These are phyloP conservation scores for Ploceus nigricollis DNA, from an alignment of 2,113 vertebrate genomes.

Conservation along the genomic window DNA sequence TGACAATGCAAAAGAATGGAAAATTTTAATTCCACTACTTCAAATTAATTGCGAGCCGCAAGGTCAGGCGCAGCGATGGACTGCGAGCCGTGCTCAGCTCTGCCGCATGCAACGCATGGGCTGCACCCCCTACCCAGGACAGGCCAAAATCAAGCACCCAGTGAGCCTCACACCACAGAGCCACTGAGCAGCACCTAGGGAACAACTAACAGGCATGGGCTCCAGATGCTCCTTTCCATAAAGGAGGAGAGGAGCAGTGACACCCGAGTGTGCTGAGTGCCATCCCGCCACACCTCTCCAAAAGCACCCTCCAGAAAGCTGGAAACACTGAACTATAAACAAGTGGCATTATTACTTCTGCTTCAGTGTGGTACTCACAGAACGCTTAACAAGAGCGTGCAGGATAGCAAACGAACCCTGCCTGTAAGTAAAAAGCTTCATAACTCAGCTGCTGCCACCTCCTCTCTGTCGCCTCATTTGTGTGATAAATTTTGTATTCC, in stretches of 20 bases:
- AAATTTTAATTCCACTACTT: constrained; percentile 72
- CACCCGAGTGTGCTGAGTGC: neutral
- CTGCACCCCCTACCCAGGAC: neutral
- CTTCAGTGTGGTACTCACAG: neutral
- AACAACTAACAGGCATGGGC: neutral
- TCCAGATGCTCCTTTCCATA: neutral
- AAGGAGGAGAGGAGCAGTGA: neutral
- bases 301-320: neutral
- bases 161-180: neutral
- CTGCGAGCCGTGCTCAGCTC: neutral
- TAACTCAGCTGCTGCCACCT: constrained; percentile 11
- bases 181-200: neutral
- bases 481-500: constrained; percentile 11
- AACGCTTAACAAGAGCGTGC: neutral
- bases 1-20: constrained; percentile 78
- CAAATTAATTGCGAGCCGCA: constrained; percentile 50
- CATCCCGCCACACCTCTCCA: neutral
- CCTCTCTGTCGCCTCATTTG: neutral
- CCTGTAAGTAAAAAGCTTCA: neutral
- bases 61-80: constrained; percentile 44
- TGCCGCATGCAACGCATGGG: fast-evolving
- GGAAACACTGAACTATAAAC: neutral
- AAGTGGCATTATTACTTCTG: neutral
- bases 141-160: neutral
- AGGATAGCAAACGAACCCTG: neutral